Evolutionary conservation across 2,797 vertebrate species (phyloP), one percentile per base, ranked within the genome.

Genomic region (Squalus acanthias): DNA sequence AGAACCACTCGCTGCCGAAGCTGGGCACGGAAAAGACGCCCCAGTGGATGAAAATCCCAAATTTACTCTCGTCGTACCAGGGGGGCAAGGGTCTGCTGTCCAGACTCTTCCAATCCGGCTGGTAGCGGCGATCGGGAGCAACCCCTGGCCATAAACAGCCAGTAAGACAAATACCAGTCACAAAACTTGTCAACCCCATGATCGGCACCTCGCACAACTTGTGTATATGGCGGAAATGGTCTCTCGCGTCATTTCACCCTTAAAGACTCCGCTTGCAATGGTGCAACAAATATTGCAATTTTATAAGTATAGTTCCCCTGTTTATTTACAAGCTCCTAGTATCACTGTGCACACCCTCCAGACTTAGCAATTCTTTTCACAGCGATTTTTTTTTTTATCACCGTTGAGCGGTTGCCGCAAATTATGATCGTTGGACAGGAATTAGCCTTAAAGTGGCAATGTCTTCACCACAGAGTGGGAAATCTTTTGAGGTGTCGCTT

Each of bases 1-100:
- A 99, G 97, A 99, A 99, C 99, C 99, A 99, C 98, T 99, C 99
- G 96, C 99, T 99, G 63, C 97, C 98, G 96, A 99, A 99, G 12
- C 98, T 98, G 0, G 99, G 99, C 0, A 99, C 99, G 3, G 99
- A 98, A 97, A 98, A 99, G 96, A 99, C 98, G 0, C 99, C 99
- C 99, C 99, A 99, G 98, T 99, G 99, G 96, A 99, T 96, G 46
- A 99, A 99, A 65, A 99, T 97, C 0, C 99, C 99, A 96, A 99
- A 97, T 96, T 99, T 99, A 96, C 98, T 98, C 63, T 98, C 97
- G 96, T 99, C 99, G 97, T 98, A 99, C 99, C 99, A 99, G 0
- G 96, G 1, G 0, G 99, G 99, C 88, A 99, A 97, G 2, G 99
- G 99, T 96, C 99, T 97, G 0, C 98, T 96, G 97, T 99, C 99